Conservation (phyloP, 2,113 vertebrate genomes). For the Pseudorhombus dupliciocellatus region DNA sequence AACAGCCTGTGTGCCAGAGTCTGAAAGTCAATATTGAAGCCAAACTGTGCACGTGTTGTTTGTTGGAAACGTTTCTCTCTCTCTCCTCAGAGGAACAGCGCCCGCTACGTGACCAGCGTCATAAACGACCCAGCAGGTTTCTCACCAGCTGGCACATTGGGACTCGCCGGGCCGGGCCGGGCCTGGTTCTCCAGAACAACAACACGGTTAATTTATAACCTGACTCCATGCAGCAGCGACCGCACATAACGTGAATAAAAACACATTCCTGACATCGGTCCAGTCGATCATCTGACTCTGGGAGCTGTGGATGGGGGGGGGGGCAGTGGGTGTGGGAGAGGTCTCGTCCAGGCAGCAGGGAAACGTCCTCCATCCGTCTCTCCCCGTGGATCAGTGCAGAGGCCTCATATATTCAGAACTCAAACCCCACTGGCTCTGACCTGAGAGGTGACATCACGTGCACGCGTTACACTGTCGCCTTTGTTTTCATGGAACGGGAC, state of each 20-base stretch:
- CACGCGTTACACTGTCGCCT: too few species aligned
- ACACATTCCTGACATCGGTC: neutral
- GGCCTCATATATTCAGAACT: neutral
- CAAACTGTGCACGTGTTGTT: neutral
- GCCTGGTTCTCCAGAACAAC: neutral
- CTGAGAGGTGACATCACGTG: too few species aligned
- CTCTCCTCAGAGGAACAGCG: neutral
- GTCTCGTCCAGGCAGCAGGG: constrained; percentile 17
- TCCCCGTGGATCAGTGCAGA: constrained; percentile 22
- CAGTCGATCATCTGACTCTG: constrained; percentile 11
- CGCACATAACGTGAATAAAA: neutral
- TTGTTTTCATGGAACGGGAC: too few species aligned
- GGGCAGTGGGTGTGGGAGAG: constrained; percentile 48
- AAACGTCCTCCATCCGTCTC: constrained; percentile 1
- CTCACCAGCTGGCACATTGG: neutral
- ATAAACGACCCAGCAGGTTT: neutral
- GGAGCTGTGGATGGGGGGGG: neutral
- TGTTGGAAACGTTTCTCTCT: neutral
- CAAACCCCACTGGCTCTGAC: too few species aligned
- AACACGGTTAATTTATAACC: neutral
- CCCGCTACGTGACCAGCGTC: neutral
- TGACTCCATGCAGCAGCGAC: too few species aligned
- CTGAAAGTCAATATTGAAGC: too few species aligned
- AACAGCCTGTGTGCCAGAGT: too few species aligned
- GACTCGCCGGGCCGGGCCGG: too few species aligned